Conservation (phyloP, 2,797 vertebrate species). For the Lophius americanus region DNA sequence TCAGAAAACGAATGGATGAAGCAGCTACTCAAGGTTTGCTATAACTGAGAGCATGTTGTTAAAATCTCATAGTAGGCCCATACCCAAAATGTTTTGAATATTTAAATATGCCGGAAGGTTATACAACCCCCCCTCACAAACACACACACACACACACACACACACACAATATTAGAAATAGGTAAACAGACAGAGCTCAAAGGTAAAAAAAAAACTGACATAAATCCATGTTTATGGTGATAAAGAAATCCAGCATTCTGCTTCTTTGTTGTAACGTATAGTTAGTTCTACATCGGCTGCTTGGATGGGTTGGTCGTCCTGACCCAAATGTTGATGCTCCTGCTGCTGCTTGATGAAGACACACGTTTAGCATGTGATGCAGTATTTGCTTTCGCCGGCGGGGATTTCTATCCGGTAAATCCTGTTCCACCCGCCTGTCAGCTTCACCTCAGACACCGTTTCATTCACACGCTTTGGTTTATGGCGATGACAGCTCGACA, state of each 20-base stretch:
- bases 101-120: background rate
- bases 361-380: constrained; percentile 40
- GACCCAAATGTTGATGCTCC: constrained; percentile 17
- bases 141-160: background rate
- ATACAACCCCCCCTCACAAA: background rate
- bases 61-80: background rate
- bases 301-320: constrained; percentile 12
- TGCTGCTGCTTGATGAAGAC: constrained; percentile 20
- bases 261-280: background rate
- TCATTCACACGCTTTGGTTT: constrained; percentile 18
- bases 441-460: constrained; percentile 40
- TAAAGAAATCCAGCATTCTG: background rate
- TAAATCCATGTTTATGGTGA: too few species aligned
- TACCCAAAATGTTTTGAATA: background rate
- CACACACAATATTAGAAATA: background rate
- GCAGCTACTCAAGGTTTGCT: too few species aligned
- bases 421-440: constrained; percentile 77
- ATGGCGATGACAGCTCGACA: background rate
- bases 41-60: background rate
- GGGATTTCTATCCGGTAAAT: constrained; percentile 67
- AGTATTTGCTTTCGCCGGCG: constrained; percentile 37
- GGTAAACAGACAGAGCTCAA: background rate
- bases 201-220: too few species aligned
- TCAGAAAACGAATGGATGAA: too few species aligned
- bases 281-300: constrained; percentile 3